Percentiles rank a stretch among this genome's conserved stretches.
phyloP scores from a whole-genome alignment of 2,888 invertebrate genomes.

The Petrophora chlorosata region DNA sequence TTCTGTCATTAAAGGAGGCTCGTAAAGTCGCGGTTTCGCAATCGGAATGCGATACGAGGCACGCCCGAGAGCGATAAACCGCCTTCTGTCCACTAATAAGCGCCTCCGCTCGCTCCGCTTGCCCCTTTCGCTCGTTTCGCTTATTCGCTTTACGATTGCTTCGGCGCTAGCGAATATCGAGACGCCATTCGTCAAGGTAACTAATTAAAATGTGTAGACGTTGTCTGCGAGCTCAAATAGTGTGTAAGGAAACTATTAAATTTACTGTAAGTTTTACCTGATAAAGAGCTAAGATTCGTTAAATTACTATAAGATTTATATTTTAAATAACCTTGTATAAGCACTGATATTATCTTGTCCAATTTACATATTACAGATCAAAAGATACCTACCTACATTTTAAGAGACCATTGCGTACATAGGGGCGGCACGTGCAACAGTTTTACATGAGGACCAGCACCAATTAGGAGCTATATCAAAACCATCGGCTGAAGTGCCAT shows the following conservation, averaged over 20 bases:
- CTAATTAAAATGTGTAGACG: conserved; percentile 61
- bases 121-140: conserved; percentile 49
- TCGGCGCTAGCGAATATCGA: conserved; percentile 38
- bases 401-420: conserved; percentile 39
- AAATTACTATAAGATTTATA: conserved; percentile 2
- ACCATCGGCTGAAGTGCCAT: conserved; percentile 79
- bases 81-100: conserved; percentile 62
- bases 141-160: conserved; percentile 47
- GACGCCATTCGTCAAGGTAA: conserved; percentile 55
- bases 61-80: conserved; percentile 62
- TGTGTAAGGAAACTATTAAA: conserved; percentile 17
- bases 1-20: conserved; percentile 69
- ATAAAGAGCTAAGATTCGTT: no score
- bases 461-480: conserved; percentile 81
- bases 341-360: neutral
- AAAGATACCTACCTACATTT: conserved; percentile 9
- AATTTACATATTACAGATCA: conserved; percentile 3
- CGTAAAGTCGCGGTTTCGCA: conserved; percentile 71
- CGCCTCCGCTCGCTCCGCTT: conserved; percentile 51
- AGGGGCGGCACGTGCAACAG: conserved; percentile 79
- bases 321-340: neutral
- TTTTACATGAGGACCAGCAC: conserved; percentile 77
- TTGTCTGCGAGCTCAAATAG: conserved; percentile 43
- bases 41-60: conserved; percentile 71
- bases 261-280: no score